Evolutionary conservation across 2,888 invertebrate species (phyloP).

Genomic region (Phasia obesa): DNA sequence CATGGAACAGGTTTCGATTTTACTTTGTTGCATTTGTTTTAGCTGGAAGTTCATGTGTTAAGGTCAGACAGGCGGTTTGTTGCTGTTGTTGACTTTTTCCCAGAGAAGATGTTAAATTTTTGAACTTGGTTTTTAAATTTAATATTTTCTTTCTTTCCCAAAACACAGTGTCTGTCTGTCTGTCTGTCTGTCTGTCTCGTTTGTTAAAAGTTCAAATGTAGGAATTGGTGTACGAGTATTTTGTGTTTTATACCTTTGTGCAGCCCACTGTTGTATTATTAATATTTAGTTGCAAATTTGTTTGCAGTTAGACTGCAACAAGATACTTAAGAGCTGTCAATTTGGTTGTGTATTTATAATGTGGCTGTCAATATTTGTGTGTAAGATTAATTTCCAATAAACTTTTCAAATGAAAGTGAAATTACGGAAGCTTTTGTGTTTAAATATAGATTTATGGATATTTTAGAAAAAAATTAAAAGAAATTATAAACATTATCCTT

Average conservation of each 20-base stretch:
- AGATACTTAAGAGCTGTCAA: not conserved
- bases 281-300: constrained; percentile 15
- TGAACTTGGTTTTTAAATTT: constrained; percentile 6
- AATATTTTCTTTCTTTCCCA: not conserved
- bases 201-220: constrained; percentile 44
- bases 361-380: constrained; percentile 28
- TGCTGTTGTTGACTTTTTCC: constrained; percentile 75
- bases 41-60: constrained; percentile 50
- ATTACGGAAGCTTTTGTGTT: constrained; percentile 41
- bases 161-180: no score
- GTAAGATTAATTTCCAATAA: constrained; percentile 54
- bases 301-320: constrained; percentile 25
- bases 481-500: not conserved
- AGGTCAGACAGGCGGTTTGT: constrained; percentile 67
- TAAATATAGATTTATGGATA: not conserved
- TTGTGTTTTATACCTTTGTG: no score
- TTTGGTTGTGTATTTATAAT: not conserved
- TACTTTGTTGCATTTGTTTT: constrained; percentile 20
- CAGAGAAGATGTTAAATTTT: constrained; percentile 12
- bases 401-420: constrained; percentile 48
- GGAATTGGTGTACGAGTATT: not conserved
- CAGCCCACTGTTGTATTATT: no score
- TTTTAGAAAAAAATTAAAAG: not conserved
- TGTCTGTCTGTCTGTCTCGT: not conserved
- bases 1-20: constrained; percentile 51